Percentiles rank a stretch among this genome's conserved stretches.
Conservation (phyloP, 2,113 vertebrate genomes). For the Channa argus region DNA sequence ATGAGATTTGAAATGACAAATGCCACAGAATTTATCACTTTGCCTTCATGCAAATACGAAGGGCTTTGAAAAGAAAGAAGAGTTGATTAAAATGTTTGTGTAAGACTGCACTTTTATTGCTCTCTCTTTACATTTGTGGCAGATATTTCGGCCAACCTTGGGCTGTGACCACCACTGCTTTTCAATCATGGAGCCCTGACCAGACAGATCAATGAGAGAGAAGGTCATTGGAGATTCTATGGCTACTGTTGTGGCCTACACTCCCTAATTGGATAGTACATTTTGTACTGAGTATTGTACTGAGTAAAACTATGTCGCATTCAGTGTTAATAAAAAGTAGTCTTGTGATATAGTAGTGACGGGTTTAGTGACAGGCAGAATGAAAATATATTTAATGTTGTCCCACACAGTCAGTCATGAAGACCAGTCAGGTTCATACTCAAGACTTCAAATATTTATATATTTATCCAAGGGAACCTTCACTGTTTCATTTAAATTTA, state of each 20-base stretch:
- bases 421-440: not conserved
- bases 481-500: not conserved
- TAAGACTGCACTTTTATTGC: not conserved
- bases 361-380: too few relatives aligned
- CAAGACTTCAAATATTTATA: not conserved
- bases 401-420: not conserved
- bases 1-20: constrained; percentile 1
- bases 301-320: constrained; percentile 34
- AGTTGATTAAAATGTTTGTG: constrained; percentile 21
- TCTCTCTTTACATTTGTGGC: not conserved
- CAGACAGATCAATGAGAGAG: constrained; percentile 61
- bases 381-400: too few relatives aligned
- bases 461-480: not conserved
- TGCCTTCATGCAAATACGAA: constrained; percentile 35
- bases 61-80: constrained; percentile 10
- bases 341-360: not conserved
- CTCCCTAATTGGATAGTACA: constrained; percentile 60
- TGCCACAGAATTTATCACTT: constrained; percentile 15
- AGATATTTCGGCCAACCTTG: constrained; percentile 33
- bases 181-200: constrained; percentile 49
- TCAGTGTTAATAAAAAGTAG: too few relatives aligned
- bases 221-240: constrained; percentile 56
- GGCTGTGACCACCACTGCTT: constrained; percentile 31
- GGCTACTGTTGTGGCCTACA: constrained; percentile 43
- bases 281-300: constrained; percentile 66